A percentile compares a stretch with the other conserved stretches of the same genome.
These are phyloP conservation scores for Castor canadensis DNA, from an alignment of 2,113 vertebrate genomes.

Conservation along the genomic window DNA sequence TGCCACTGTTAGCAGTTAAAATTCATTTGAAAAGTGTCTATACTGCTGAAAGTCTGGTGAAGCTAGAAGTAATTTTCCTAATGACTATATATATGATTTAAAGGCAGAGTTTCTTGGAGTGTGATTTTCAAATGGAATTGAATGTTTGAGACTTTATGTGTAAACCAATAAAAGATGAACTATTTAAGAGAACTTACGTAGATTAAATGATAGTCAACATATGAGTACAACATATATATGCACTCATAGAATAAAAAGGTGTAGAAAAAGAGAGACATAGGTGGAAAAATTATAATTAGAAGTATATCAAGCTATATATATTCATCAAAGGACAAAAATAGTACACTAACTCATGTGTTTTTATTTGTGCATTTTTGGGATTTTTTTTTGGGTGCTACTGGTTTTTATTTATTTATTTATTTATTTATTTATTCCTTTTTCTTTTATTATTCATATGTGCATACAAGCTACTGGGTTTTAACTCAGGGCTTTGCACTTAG, in stretches of 20 bases:
- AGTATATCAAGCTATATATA: not conserved
- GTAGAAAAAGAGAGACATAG: not conserved
- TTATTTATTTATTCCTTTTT: no score
- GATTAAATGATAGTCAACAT: not conserved
- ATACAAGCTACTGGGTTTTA: no score
- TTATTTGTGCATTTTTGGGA: no score
- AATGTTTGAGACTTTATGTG: not conserved
- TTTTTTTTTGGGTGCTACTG: no score
- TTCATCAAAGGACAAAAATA: not conserved
- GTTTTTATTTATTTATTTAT: no score
- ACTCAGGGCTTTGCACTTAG: no score
- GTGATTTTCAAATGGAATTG: not conserved
- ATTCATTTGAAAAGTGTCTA: not conserved
- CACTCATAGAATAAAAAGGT: no score
- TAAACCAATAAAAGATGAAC: not conserved
- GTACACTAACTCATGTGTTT: no score
- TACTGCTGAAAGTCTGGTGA: not conserved
- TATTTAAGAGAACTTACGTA: not conserved
- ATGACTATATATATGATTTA: not conserved
- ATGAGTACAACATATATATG: not conserved
- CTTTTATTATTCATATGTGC: no score
- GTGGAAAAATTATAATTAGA: not conserved
- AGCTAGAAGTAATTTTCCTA: conserved; percentile 1
- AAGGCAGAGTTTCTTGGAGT: not conserved
- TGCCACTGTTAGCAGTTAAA: not conserved